Base-by-base conservation (phyloP, 2,888 invertebrate genomes). In the Drosophila limbata region DNA sequence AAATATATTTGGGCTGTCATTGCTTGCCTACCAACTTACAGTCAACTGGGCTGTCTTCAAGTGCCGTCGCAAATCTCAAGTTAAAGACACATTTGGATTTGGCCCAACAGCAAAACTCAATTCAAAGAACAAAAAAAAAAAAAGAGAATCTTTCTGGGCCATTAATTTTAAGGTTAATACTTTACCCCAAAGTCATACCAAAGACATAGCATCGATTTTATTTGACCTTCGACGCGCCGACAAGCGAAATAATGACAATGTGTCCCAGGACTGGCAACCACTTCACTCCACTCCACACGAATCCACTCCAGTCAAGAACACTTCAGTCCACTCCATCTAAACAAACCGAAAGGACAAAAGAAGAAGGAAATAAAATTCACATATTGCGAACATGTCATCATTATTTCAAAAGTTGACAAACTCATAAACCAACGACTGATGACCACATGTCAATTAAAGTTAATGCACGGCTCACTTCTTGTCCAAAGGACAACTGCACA, bases 101-200 rank as follows among this genome's bases (percentile, higher is more conserved):
- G 37, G 51, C 57, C 61, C 62, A 19, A 42, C 44, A 33, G 48
- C 40, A 42, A 55, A 59, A 47, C 39, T 50, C 37, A 42, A 40
- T 39, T 53, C 37, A 39, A 37, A 37, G 47, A 11, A 39, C 1
- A 31, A 10, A 3, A 44, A 51, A 35, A 2, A 17, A 44, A 19
- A 53, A 69, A 56, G 70, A 61, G 70, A 72, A 84, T 44, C 84
- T 81, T 84, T 84, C 84, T 81, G 89, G 81, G 70, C 83, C 83
- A 84, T 84, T 84, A 88, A 84, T 84, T 84, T 87, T 88, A 86
- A 88, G 87, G 83, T 84, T 84, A 86, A 84, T 84, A 83, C 86
- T 76, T 80, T 75, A 68, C 69, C 65, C 81, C 56, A 59, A 78
- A 79, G 75, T 79, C 79, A 60, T 74, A 68, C 53, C 68, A 78